Conservation (phyloP, 2,888 invertebrate species). For the Cephonodes hylas region DNA sequence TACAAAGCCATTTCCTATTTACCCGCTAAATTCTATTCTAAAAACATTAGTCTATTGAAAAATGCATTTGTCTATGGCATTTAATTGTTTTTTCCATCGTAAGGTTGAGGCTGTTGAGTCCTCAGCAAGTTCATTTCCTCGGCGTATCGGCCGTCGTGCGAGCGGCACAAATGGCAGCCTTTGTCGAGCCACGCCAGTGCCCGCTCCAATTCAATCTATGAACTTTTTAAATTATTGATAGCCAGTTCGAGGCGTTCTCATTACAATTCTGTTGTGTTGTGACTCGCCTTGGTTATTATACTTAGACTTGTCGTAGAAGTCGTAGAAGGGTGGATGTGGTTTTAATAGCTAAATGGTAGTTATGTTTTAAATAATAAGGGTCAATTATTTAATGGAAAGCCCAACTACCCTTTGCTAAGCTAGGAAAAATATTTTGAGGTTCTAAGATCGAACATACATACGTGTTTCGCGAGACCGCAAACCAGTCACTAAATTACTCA, state of each 20-base stretch:
- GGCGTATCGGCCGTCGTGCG: background rate
- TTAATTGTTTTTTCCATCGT: background rate
- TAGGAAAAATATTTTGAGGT: too few species aligned
- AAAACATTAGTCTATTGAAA: too few species aligned
- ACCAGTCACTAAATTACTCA: too few species aligned
- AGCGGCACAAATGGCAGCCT: constrained; percentile 2
- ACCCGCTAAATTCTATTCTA: too few species aligned
- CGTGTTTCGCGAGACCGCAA: too few species aligned
- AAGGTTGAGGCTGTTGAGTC: constrained; percentile 1
- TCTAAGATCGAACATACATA: too few species aligned
- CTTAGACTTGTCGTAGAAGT: background rate
- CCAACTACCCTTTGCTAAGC: too few species aligned
- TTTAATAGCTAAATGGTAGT: too few species aligned
- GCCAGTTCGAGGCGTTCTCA: background rate
- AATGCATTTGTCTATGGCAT: background rate
- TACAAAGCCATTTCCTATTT: too few species aligned
- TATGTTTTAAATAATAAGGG: too few species aligned
- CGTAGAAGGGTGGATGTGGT: background rate
- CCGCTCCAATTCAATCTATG: background rate
- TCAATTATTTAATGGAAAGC: too few species aligned
- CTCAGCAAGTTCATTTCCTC: constrained; percentile 4
- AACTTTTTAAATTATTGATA: constrained; percentile 10
- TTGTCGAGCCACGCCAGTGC: background rate
- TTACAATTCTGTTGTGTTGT: background rate
- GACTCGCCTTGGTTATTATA: background rate